These are phyloP conservation scores for Muntiacus muntjak DNA, from an alignment of 2,113 vertebrate species.

Conservation along the genomic window DNA sequence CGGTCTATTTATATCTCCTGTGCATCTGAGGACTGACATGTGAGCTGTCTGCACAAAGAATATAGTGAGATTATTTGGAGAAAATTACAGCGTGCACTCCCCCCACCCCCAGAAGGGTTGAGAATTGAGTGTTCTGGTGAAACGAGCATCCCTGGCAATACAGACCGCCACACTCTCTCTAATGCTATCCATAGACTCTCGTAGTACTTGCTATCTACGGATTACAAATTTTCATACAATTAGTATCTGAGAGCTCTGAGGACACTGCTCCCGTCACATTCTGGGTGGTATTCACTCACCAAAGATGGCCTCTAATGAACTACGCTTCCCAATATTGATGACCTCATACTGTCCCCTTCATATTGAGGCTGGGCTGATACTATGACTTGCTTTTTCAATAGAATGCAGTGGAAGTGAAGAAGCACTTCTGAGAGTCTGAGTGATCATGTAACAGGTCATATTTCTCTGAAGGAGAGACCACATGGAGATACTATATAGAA, in stretches of 20 bases:
- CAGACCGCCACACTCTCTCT: not conserved
- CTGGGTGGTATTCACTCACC: not conserved
- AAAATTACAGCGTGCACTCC: not conserved
- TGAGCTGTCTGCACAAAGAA: not conserved
- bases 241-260: not conserved
- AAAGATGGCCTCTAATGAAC: not conserved
- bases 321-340: not conserved
- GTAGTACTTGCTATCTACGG: not conserved
- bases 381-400: not conserved
- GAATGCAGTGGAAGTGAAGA: not conserved
- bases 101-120: not conserved
- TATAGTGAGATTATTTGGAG: not conserved
- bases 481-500: not conserved
- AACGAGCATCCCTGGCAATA: not conserved
- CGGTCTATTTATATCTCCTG: not conserved
- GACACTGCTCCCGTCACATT: not conserved
- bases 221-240: not conserved
- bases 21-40: not conserved
- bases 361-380: not conserved
- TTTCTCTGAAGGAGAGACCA: not conserved
- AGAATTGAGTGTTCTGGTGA: not conserved
- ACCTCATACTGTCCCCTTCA: not conserved
- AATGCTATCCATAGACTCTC: not conserved
- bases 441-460: not conserved
- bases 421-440: not conserved